A percentile compares a stretch with the other conserved stretches of the same genome.
These are phyloP conservation scores for Kryphioiulus occultus DNA, from an alignment of 2,888 invertebrate genomes.

Conservation along the genomic window DNA sequence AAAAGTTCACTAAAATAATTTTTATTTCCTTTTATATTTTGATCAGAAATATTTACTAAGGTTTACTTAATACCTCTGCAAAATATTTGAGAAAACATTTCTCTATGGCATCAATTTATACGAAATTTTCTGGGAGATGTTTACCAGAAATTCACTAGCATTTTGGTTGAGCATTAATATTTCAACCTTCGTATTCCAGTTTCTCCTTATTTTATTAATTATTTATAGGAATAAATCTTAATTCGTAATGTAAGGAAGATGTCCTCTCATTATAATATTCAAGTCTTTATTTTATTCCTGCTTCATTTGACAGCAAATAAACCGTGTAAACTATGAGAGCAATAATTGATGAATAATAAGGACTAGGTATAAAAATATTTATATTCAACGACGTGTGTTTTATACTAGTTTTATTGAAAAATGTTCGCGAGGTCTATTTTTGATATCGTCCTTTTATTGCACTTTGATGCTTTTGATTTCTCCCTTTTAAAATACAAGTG, in stretches of 20 bases:
- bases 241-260: background rate
- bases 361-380: background rate
- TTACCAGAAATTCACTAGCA: background rate
- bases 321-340: background rate
- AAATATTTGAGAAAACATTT: too few species aligned
- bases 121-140: too few species aligned
- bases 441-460: background rate
- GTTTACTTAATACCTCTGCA: too few species aligned
- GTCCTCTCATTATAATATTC: background rate
- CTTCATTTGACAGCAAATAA: too few species aligned
- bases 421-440: background rate
- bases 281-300: background rate
- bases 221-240: background rate
- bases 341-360: background rate
- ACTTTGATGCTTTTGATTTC: background rate
- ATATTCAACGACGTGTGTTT: background rate
- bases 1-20: too few species aligned
- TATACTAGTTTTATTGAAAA: background rate
- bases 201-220: background rate
- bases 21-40: too few species aligned
- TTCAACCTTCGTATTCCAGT: background rate
- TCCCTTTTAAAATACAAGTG: background rate
- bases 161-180: too few species aligned
- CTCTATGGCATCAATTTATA: too few species aligned
- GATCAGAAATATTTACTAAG: too few species aligned